A percentile compares a stretch with the other conserved stretches of the same genome.
phyloP scores from a whole-genome alignment of 2,113 vertebrate genomes.

The Daubentonia madagascariensis region DNA sequence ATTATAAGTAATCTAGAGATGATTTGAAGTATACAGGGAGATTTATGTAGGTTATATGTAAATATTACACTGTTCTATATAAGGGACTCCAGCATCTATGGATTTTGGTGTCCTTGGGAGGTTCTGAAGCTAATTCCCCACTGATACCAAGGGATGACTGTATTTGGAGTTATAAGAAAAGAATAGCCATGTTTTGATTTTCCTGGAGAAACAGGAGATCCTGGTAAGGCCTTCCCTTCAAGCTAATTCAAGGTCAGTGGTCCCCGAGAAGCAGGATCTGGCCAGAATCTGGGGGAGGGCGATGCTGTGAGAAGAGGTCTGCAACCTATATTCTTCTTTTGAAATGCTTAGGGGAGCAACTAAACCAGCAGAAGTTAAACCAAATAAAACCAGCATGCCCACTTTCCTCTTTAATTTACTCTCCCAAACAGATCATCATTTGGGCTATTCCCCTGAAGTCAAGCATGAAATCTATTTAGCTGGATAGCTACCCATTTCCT shows the following conservation, averaged over 20 bases:
- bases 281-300: neutral
- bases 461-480: slow-evolving; percentile 83
- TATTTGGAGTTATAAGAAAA: neutral
- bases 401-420: slow-evolving; percentile 70
- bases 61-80: neutral
- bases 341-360: slow-evolving; percentile 43
- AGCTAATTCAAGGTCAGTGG: neutral
- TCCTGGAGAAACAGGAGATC: neutral
- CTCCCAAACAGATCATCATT: slow-evolving; percentile 75
- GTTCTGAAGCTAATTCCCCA: neutral
- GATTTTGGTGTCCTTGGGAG: neutral
- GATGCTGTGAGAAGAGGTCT: neutral
- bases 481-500: slow-evolving; percentile 74
- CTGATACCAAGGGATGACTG: neutral
- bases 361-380: slow-evolving; percentile 50
- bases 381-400: slow-evolving; percentile 59
- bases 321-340: neutral
- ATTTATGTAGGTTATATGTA: neutral
- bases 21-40: neutral
- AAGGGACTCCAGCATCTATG: neutral
- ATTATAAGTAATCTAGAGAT: neutral
- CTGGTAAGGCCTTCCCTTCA: slow-evolving; percentile 1
- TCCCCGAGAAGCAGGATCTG: neutral
- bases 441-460: slow-evolving; percentile 72
- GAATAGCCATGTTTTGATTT: neutral